A percentile compares a stretch with the other conserved stretches of the same genome.
These are phyloP conservation scores for Chaetoderma sp. DNA, from an alignment of 2,888 invertebrate species.

Conservation along the genomic window DNA sequence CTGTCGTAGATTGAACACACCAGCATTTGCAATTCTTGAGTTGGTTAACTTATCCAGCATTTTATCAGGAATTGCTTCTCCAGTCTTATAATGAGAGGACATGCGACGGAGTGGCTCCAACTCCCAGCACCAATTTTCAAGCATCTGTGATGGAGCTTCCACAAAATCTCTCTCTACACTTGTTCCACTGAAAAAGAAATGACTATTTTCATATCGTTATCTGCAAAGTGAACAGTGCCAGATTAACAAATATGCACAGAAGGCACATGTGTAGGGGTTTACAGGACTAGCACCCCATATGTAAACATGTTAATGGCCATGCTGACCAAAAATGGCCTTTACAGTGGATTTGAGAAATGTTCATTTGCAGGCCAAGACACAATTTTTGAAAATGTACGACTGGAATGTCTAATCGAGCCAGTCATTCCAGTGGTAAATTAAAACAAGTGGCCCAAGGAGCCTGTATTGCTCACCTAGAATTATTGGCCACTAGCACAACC, in stretches of 20 bases:
- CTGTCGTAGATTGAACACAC: constrained; percentile 71
- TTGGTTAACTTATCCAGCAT: constrained; percentile 68
- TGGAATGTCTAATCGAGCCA: too few relatives aligned
- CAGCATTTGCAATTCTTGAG: constrained; percentile 71
- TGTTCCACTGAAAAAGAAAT: constrained; percentile 64
- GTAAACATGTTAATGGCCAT: too few relatives aligned
- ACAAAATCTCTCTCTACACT: constrained; percentile 72
- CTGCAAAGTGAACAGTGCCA: neutral
- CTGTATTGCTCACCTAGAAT: too few relatives aligned
- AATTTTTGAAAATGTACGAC: too few relatives aligned
- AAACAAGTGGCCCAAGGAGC: too few relatives aligned
- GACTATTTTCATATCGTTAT: neutral
- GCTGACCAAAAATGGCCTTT: too few relatives aligned
- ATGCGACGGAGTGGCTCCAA: constrained; percentile 69
- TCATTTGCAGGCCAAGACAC: too few relatives aligned
- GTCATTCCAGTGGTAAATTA: too few relatives aligned
- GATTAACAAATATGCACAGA: neutral
- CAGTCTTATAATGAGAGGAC: constrained; percentile 70
- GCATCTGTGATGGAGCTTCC: constrained; percentile 73
- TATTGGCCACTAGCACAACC: too few relatives aligned
- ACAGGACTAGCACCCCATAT: neutral
- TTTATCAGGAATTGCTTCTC: constrained; percentile 67
- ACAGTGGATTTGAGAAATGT: too few relatives aligned
- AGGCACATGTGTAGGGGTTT: neutral
- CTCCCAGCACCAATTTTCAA: constrained; percentile 74